Percentiles rank a stretch among this genome's conserved stretches.
Evolutionary conservation across 2,797 vertebrate genomes (phyloP).

Genomic region (Crenuchus spilurus): DNA sequence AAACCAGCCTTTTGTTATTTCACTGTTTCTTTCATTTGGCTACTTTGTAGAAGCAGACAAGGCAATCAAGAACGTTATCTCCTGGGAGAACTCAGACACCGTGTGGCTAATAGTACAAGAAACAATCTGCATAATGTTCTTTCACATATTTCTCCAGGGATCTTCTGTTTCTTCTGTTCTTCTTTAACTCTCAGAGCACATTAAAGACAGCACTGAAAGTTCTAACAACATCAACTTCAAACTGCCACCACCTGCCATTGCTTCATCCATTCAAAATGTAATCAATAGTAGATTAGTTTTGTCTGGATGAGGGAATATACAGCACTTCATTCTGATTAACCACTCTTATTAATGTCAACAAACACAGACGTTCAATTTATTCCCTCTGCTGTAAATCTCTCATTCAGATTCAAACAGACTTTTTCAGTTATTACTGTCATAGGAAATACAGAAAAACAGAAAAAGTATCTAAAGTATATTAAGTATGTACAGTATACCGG

Average conservation of each 20-base stretch:
- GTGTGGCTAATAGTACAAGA: conserved; percentile 19
- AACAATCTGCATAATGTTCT: conserved; percentile 24
- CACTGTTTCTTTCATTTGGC: neutral
- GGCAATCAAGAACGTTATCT: conserved; percentile 30
- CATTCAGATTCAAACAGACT: no score
- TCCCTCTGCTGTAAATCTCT: no score
- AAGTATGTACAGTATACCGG: no score
- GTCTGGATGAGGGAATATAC: conserved; percentile 31
- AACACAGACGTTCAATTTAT: conserved; percentile 29
- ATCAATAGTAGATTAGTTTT: conserved; percentile 57
- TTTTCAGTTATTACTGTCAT: no score
- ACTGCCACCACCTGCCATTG: conserved; percentile 29
- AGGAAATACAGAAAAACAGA: no score
- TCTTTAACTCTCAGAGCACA: conserved; percentile 22
- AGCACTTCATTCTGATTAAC: conserved; percentile 31
- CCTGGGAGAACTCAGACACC: conserved; percentile 9
- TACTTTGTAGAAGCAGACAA: neutral
- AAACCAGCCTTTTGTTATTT: neutral
- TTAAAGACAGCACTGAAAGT: conserved; percentile 1
- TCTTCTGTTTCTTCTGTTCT: conserved; percentile 3
- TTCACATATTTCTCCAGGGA: conserved; percentile 28
- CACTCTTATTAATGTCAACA: conserved; percentile 23
- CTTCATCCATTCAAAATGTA: conserved; percentile 51
- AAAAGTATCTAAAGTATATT: no score
- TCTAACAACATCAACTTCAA: conserved; percentile 3